Evolutionary conservation across 2,888 invertebrate genomes (phyloP), one percentile per base, ranked within the genome.

Genomic region (Acronicta aceris): DNA sequence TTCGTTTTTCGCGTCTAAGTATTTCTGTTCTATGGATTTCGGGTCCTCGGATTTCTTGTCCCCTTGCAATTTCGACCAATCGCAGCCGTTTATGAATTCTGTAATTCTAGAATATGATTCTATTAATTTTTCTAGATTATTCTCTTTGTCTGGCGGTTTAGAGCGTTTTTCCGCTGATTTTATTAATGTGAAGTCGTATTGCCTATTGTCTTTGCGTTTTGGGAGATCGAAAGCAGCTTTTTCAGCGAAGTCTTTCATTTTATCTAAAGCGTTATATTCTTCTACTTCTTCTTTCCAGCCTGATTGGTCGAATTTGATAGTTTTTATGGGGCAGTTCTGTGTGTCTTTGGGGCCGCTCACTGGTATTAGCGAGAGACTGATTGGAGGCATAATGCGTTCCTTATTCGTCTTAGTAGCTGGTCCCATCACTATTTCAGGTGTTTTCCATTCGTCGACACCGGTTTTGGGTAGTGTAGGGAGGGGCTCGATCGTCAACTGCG

Each of bases 231-330:
- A 93, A 0, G 95, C 90, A 0, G 93, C 93, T 67, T 93, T 94
- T 73, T 95, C 94, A 9, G 95, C 94, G 79, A 95, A 95, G 59
- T 94, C 91, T 72, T 94, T 94, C 92, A 95, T 95, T 87, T 94
- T 95, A 36, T 95, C 95, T 57, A 95, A 65, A 0, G 95, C 95
- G 65, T 95, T 95, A 70, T 95, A 95, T 79, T 95, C 90, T 30
- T 93, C 91, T 0, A 82, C 71, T 1, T 90, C 90, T 38, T 89
- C 89, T 60, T 88, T 90, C 88, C 91, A 92, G 1, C 84, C 81
- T 5, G 84, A 75, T 59, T 89, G 88, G 69, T 92, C 89, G 54
- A 88, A 84, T 66, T 85, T 89, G 13, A 90, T 70, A 0, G 89
- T 85, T 81, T 92, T 92, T 41, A 92, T 86, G 0, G 92, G 92